Evolutionary conservation across 2,113 vertebrate species (phyloP).

Genomic region (Lepus americanus): DNA sequence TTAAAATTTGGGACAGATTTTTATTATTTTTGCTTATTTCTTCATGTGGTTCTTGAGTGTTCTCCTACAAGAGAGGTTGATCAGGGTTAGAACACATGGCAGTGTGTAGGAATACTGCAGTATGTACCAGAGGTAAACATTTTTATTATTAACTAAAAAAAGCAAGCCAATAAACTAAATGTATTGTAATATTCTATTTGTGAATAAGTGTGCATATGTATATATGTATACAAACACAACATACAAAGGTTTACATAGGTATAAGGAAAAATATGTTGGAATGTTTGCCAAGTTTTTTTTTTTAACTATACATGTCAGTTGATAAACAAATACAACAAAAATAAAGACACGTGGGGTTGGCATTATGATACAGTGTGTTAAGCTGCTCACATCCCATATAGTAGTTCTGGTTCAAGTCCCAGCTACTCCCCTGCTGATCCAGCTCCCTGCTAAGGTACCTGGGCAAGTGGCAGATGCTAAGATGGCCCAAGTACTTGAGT

Average conservation of each 20-base stretch:
- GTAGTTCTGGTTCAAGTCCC: too few species aligned
- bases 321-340: constrained; percentile 15
- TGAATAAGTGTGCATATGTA: neutral
- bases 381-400: too few species aligned
- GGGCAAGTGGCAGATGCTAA: too few species aligned
- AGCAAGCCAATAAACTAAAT: neutral
- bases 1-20: constrained; percentile 82
- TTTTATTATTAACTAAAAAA: neutral
- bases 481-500: too few species aligned
- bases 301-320: neutral
- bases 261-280: neutral
- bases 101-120: neutral
- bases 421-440: too few species aligned
- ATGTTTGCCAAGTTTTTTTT: neutral
- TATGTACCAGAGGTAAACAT: neutral
- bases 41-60: constrained; percentile 49
- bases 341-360: neutral
- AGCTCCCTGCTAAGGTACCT: too few species aligned
- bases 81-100: constrained; percentile 13
- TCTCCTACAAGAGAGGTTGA: constrained; percentile 83
- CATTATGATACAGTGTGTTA: too few species aligned
- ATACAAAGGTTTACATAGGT: neutral
- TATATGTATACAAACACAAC: neutral
- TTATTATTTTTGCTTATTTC: constrained; percentile 68
- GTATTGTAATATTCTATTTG: neutral